Evolutionary conservation across 2,113 vertebrate species (phyloP), one percentile per base, ranked within the genome.

Genomic region (Artemisiospiza belli): DNA sequence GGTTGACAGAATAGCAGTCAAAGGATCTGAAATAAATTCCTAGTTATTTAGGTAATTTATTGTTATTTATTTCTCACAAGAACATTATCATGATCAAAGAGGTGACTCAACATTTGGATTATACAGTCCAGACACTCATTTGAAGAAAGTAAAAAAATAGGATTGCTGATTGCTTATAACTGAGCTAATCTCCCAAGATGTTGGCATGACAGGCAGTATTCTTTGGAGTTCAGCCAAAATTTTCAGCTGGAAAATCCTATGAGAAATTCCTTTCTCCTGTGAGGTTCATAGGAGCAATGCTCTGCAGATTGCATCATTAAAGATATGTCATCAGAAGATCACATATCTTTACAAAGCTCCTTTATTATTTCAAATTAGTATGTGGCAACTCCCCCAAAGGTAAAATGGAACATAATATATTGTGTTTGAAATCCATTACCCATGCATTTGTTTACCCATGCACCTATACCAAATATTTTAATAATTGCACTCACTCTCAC

Each of bases 1-100:
- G 33, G 22, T 73, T 84, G 74, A 83, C 62, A 76, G 41, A 90
- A 86, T 37, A 83, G 44, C 37, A 87, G 69, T 74, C 70, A 79
- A 85, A 89, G 87, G 41, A 73, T 18, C n/a, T 72, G 52, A 6
- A 58, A 92, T 80, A 90, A 89, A 58, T 89, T 37, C 58, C 74
- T 58, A 76, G 12, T 83, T 85, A 30, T 17, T 54, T 54, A 91
- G 87, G 55, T 95, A 5, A 83, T 73, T 88, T 89, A 55, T 94
- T 75, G 68, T 69, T 94, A 89, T 91, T 92, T 79, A 69, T 92
- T 94, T 89, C 46, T 91, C 64, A 80, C 10, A 73, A 92, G 54
- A 89, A 62, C 23, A 62, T 52, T 18, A 33, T 72, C 5, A 39
- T 51, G 41, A 89, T 91, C 92, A 85, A 87, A 94, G 80, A 68